A percentile compares a stretch with the other conserved stretches of the same genome.
Evolutionary conservation across 1,140 invertebrate species (phyloP).

Genomic region (Triops cancriformis): DNA sequence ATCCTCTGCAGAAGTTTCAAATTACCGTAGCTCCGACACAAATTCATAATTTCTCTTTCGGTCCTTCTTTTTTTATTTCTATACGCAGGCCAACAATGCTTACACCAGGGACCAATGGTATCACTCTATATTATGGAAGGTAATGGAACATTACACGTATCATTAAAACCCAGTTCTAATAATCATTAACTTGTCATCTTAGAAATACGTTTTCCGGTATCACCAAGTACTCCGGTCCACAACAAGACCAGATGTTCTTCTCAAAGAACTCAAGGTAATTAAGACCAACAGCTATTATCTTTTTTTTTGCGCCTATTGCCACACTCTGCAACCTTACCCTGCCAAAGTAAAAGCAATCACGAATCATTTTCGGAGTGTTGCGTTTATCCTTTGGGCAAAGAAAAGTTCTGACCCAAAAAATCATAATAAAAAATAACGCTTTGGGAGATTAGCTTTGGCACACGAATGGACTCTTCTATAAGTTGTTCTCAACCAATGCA

Average conservation of each 20-base stretch:
- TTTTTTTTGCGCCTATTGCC: constrained; percentile 6
- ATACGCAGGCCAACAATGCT: constrained; percentile 56
- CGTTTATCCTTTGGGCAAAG: too few species aligned
- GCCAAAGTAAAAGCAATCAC: background rate
- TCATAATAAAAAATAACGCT: too few species aligned
- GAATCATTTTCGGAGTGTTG: background rate
- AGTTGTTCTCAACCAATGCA: constrained; percentile 29
- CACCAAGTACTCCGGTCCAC: constrained; percentile 58
- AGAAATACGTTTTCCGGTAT: constrained; percentile 73
- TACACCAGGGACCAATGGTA: constrained; percentile 77
- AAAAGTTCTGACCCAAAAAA: too few species aligned
- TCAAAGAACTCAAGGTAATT: constrained; percentile 67
- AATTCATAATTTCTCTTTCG: background rate
- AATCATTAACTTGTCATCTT: constrained; percentile 37
- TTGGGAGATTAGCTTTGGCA: too few species aligned
- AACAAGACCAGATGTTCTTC: constrained; percentile 61
- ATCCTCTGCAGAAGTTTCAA: too few species aligned
- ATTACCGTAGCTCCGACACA: too few species aligned
- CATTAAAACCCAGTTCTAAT: background rate
- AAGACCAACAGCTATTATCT: constrained; percentile 22
- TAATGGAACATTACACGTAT: constrained; percentile 41
- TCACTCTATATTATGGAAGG: constrained; percentile 75
- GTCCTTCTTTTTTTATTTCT: constrained; percentile 36
- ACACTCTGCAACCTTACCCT: background rate
- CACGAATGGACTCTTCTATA: background rate